A percentile compares a stretch with the other conserved stretches of the same genome.
phyloP scores from a whole-genome alignment of 2,797 vertebrate species.

The Sebastiscus albofasciatus region DNA sequence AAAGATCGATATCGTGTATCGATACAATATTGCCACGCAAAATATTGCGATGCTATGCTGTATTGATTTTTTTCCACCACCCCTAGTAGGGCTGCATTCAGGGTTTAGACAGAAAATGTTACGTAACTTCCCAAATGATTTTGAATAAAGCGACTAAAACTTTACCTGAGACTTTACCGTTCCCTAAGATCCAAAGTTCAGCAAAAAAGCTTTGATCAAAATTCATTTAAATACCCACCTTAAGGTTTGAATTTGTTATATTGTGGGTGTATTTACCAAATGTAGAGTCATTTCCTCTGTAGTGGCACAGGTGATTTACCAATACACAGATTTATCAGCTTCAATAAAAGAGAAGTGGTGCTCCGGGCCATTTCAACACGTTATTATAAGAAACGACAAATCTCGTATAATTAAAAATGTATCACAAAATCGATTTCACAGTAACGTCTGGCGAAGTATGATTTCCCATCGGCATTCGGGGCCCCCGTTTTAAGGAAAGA shows the following conservation, averaged over 20 bases:
- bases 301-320: slow-evolving; percentile 24
- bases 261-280: slow-evolving; percentile 11
- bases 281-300: neutral
- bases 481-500: slow-evolving; percentile 25
- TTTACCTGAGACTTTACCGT: neutral
- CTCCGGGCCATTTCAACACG: slow-evolving; percentile 42
- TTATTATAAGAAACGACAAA: slow-evolving; percentile 57
- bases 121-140: neutral
- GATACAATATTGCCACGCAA: too few relatives aligned
- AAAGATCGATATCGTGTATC: too few relatives aligned
- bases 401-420: slow-evolving; percentile 64
- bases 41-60: too few relatives aligned
- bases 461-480: slow-evolving; percentile 55
- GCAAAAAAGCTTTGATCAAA: neutral
- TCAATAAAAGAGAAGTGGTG: slow-evolving; percentile 29
- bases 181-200: neutral
- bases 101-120: neutral
- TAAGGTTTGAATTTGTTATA: neutral
- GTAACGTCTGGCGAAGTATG: slow-evolving; percentile 38
- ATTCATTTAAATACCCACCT: neutral
- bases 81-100: neutral
- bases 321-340: slow-evolving; percentile 41
- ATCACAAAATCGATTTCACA: slow-evolving; percentile 58
- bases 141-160: neutral
- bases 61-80: too few relatives aligned